Evolutionary conservation across 2,113 vertebrate genomes (phyloP).

Genomic region (Eira barbara): DNA sequence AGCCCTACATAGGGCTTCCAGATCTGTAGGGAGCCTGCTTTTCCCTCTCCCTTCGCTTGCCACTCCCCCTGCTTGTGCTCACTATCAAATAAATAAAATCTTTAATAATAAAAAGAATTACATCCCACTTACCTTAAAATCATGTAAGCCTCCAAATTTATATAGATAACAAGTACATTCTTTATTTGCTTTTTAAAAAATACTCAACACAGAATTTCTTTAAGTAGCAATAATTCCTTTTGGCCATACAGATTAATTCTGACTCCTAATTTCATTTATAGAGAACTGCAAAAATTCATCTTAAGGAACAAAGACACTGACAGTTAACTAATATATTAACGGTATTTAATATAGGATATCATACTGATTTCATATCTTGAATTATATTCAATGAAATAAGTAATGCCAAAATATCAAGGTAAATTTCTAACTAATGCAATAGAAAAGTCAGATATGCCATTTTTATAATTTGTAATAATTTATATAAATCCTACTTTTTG

Average conservation of each 20-base stretch:
- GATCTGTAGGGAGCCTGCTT: not conserved
- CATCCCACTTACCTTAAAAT: not conserved
- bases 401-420: not conserved
- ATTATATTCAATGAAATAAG: slow-evolving; percentile 21
- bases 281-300: not conserved
- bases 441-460: not conserved
- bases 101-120: not conserved
- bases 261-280: not conserved
- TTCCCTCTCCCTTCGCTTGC: not conserved
- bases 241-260: not conserved
- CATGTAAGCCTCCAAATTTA: not conserved
- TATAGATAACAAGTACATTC: not conserved
- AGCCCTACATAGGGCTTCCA: not conserved
- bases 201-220: not conserved
- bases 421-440: not conserved
- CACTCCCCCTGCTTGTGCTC: too few relatives aligned
- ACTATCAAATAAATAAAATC: too few relatives aligned
- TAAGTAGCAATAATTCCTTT: not conserved
- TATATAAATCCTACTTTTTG: not conserved
- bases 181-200: slow-evolving; percentile 32
- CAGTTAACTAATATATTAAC: not conserved
- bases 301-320: not conserved
- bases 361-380: not conserved
- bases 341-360: not conserved
- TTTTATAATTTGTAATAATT: not conserved